A percentile compares a stretch with the other conserved stretches of the same genome.
These are phyloP conservation scores for Delphinus delphis DNA, from an alignment of 2,113 vertebrate genomes.

Conservation along the genomic window DNA sequence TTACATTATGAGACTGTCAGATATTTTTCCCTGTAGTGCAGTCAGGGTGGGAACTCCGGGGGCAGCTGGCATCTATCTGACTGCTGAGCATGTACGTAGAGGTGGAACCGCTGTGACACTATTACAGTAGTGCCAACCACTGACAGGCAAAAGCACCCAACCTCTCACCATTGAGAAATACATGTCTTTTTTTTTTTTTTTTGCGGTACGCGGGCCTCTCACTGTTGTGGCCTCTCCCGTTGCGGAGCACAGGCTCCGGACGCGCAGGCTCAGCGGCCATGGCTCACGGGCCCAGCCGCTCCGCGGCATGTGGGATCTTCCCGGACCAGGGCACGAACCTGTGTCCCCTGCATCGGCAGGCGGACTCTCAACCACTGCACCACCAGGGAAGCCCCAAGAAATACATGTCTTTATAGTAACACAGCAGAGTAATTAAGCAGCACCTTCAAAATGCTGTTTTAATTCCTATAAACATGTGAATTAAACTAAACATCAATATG, in stretches of 20 bases:
- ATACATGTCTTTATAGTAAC: neutral
- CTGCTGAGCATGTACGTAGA: neutral
- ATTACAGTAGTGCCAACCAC: neutral
- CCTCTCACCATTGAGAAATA: neutral
- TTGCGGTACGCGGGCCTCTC: too few relatives aligned
- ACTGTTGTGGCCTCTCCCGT: too few relatives aligned
- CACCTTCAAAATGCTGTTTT: neutral
- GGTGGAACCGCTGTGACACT: fast-evolving
- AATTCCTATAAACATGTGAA: neutral
- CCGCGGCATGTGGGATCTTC: too few relatives aligned
- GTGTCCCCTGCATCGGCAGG: too few relatives aligned
- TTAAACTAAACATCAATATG: neutral
- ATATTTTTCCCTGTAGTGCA: neutral
- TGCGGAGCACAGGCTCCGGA: too few relatives aligned
- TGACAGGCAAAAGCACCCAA: neutral
- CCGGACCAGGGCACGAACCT: too few relatives aligned
- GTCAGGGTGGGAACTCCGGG: neutral
- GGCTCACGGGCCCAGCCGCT: too few relatives aligned
- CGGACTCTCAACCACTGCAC: too few relatives aligned
- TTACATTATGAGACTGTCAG: neutral
- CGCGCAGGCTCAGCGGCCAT: too few relatives aligned
- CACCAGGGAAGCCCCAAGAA: neutral
- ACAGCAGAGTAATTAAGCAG: neutral
- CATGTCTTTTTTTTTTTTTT: neutral
- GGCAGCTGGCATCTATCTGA: neutral